Evolutionary conservation across 2,888 invertebrate genomes (phyloP), one percentile per base, ranked within the genome.

Genomic region (Thecophora atra): DNA sequence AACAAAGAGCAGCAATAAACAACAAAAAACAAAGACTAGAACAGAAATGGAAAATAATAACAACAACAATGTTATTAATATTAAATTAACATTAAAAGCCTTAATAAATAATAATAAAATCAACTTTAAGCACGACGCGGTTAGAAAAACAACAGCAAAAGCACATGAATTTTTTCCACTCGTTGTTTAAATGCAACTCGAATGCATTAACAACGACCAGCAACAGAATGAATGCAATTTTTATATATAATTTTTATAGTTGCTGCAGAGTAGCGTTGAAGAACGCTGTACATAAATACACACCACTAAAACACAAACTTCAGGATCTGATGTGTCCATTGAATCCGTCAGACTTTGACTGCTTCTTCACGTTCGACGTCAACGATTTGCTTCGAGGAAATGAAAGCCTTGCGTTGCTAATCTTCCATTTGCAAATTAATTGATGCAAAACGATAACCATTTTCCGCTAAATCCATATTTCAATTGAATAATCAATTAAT

Each of bases 211-310:
- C 7, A 54, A 24, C n/a, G 52, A 52, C 65, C 24, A 70, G 37
- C 3, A 70, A 58, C 56, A 68, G n/a, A 3, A 7, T 24, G 21
- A 56, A 68, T 19, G 54, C 30, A 37, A 69, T 30, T 3, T 51
- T 6, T 51, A 17, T 3, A 19, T 52, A 13, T 52, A 52, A 15
- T 2, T 52, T 17, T 52, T 52, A 19, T 52, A 13, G 19, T 52
- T 52, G n/a, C 17, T 52, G 17, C 52, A 52, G 51, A 51, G 30
- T 30, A 4, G 30, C 5, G 30, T 30, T 30, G 8, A 30, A 30
- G 8, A 30, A 30, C n/a, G n/a, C n/a, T 30, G 8, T 30, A 26
- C 62, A 37, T 5, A 15, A 62, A 62, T 19, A 63, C 37, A 21
- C 15, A 54, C 19, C 21, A 37, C 11, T 37, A 11, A 37, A 37